Percentiles rank a stretch among this genome's conserved stretches.
Conservation (phyloP, 2,797 vertebrate species). For the Numenius phaeopus region DNA sequence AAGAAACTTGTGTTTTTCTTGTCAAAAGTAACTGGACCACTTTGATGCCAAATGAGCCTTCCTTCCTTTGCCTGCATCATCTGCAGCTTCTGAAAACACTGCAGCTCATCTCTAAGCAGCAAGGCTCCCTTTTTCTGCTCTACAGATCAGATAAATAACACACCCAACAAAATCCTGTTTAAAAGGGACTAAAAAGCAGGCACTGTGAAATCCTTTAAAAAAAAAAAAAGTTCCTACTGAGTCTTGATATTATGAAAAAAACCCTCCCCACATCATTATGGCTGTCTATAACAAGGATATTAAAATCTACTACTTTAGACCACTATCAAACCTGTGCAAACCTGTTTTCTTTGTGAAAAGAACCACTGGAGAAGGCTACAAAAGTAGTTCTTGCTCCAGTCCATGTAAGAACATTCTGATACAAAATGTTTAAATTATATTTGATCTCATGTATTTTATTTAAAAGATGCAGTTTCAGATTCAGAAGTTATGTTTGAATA, state of each 20-base stretch:
- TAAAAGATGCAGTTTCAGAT: not conserved
- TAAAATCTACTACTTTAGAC: not conserved
- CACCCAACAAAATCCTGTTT: not conserved
- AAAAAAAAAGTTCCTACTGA: not conserved
- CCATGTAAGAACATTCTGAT: not conserved
- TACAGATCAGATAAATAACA: slow-evolving; percentile 7
- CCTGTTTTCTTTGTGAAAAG: too few species aligned
- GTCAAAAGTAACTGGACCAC: not conserved
- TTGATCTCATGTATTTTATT: not conserved
- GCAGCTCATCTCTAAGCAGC: not conserved
- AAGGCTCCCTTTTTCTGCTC: not conserved
- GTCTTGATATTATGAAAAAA: not conserved
- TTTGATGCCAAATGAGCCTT: not conserved
- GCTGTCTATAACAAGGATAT: not conserved
- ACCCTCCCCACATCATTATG: not conserved
- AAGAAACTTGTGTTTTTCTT: not conserved
- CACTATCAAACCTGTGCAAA: not conserved
- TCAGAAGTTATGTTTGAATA: not conserved
- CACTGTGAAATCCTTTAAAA: not conserved
- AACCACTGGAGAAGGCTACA: not conserved
- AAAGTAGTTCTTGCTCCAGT: not conserved
- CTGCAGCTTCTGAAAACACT: not conserved
- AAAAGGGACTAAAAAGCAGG: not conserved
- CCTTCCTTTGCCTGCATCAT: not conserved
- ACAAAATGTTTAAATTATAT: not conserved